These are phyloP conservation scores for Eupeodes luniger DNA, from an alignment of 2,888 invertebrate genomes.

Conservation along the genomic window DNA sequence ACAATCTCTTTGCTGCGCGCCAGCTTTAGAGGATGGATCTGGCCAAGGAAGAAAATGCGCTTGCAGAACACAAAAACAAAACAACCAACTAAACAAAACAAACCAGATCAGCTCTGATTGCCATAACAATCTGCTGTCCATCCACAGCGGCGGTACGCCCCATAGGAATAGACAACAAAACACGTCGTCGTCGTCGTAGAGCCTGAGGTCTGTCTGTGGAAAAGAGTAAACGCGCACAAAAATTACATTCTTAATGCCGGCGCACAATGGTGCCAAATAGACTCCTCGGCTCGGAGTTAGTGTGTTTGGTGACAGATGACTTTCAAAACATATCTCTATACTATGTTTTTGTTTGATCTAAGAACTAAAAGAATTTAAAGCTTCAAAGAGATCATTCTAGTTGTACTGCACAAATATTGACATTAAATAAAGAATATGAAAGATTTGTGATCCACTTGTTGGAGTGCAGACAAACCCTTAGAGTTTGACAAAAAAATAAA, in stretches of 20 bases:
- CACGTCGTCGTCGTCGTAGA: conserved; percentile 35
- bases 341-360: too few species aligned
- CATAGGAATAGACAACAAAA: conserved; percentile 56
- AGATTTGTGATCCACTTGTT: too few species aligned
- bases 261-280: not conserved
- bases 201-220: conserved; percentile 50
- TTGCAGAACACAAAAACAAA: not conserved
- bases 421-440: too few species aligned
- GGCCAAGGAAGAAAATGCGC: not conserved
- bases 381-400: too few species aligned
- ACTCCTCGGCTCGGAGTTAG: too few species aligned
- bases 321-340: too few species aligned
- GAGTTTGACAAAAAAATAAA: too few species aligned
- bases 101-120: conserved; percentile 72
- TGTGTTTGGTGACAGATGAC: too few species aligned
- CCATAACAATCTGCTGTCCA: conserved; percentile 67
- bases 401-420: too few species aligned
- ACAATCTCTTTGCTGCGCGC: not conserved
- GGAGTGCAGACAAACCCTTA: too few species aligned
- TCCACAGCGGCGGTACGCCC: conserved; percentile 51
- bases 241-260: conserved; percentile 53
- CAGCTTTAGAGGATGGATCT: conserved; percentile 36
- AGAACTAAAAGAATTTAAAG: too few species aligned
- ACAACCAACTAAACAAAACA: conserved; percentile 7
- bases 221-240: conserved; percentile 10